Percentiles rank a stretch among this genome's conserved stretches.
Evolutionary conservation across 2,797 vertebrate species (phyloP).

Genomic region (Nyctibius grandis): DNA sequence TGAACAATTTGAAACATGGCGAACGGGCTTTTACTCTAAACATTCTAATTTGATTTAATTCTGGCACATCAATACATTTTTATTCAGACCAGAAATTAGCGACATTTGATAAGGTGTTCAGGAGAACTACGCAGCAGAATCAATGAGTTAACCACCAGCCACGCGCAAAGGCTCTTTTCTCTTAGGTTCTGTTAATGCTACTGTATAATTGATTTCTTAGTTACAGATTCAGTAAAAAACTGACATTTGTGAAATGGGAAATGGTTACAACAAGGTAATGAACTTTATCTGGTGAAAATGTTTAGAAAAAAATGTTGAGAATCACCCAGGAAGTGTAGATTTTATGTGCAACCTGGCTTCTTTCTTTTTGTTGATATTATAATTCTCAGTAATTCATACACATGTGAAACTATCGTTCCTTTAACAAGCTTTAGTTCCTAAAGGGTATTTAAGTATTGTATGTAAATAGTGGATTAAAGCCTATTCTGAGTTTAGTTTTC

Average conservation of each 20-base stretch:
- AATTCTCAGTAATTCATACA: neutral
- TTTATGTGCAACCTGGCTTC: neutral
- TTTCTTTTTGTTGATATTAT: neutral
- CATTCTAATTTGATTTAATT: conserved; percentile 29
- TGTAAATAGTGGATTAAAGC: neutral
- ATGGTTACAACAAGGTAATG: neutral
- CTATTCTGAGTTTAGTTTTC: neutral
- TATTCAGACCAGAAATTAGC: neutral
- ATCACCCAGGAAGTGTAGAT: neutral
- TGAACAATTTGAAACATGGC: neutral
- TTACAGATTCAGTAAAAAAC: conserved; percentile 3
- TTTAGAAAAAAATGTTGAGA: neutral
- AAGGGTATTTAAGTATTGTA: neutral
- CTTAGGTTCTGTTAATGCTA: conserved; percentile 24
- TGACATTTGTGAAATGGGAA: neutral
- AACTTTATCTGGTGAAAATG: neutral
- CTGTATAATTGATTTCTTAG: conserved; percentile 30
- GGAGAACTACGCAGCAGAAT: neutral
- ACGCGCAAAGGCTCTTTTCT: conserved; percentile 2
- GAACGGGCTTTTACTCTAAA: neutral
- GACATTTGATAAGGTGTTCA: neutral
- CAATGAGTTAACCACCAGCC: neutral
- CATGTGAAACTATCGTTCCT: neutral
- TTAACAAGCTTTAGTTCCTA: neutral
- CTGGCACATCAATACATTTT: neutral